Evolutionary conservation across 1,140 invertebrate genomes (phyloP).

Genomic region (Chelonus insularis): DNA sequence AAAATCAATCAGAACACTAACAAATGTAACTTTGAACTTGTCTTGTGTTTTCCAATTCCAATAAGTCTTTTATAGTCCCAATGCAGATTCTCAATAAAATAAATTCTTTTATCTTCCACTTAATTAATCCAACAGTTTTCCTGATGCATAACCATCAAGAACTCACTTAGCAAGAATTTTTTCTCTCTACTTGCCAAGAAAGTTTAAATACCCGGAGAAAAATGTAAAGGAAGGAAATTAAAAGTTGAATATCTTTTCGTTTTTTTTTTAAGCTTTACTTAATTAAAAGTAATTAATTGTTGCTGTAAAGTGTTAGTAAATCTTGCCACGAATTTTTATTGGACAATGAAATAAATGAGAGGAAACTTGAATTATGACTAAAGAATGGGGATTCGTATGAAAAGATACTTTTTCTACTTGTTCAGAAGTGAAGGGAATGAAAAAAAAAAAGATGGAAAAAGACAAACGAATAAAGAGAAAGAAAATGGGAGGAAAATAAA

Average conservation of each 20-base stretch:
- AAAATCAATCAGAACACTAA: too few relatives aligned
- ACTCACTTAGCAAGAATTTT: background rate
- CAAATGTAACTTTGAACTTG: background rate
- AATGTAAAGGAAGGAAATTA: too few relatives aligned
- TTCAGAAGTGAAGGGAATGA: background rate
- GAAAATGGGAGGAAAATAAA: conserved; percentile 25
- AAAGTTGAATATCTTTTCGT: too few relatives aligned
- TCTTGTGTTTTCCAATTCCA: background rate
- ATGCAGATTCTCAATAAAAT: background rate
- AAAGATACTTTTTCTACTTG: too few relatives aligned
- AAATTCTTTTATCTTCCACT: background rate
- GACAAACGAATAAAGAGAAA: conserved; percentile 7
- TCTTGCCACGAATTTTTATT: background rate
- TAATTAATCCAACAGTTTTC: conserved; percentile 2
- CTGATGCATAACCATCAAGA: background rate
- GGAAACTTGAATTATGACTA: too few relatives aligned
- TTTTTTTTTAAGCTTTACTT: too few relatives aligned
- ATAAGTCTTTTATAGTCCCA: background rate
- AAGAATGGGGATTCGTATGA: too few relatives aligned
- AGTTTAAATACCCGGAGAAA: too few relatives aligned
- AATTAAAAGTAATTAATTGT: background rate
- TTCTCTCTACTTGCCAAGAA: too few relatives aligned
- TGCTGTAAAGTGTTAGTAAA: background rate
- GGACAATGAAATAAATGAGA: too few relatives aligned
- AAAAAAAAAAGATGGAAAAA: conserved; percentile 14